phyloP scores from a whole-genome alignment of 2,797 vertebrate genomes.

The Corythornis leucogaster region DNA sequence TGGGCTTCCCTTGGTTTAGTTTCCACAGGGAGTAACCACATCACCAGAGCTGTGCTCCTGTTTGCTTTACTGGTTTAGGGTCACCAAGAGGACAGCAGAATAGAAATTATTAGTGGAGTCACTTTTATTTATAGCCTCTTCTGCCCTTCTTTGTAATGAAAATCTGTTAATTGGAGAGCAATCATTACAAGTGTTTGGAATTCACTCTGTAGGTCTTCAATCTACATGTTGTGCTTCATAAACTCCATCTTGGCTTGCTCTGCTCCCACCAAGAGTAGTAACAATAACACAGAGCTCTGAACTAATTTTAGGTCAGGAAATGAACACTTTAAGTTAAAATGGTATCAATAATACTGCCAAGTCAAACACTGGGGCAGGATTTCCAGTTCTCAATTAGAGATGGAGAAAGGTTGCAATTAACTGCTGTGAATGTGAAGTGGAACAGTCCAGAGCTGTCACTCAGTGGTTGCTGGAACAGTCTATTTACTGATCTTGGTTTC shows the following conservation, averaged over 20 bases:
- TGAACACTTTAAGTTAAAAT: neutral
- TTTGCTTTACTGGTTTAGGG: constrained; percentile 50
- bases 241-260: neutral
- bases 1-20: constrained; percentile 21
- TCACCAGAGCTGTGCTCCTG: neutral
- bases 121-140: constrained; percentile 50
- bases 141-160: constrained; percentile 23
- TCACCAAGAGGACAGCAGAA: constrained; percentile 37
- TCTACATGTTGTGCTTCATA: neutral
- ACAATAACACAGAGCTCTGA: neutral
- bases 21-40: constrained; percentile 46
- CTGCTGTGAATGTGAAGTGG: neutral
- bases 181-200: constrained; percentile 26
- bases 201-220: constrained; percentile 2
- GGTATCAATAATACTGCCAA: neutral
- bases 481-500: neutral
- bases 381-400: neutral
- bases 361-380: neutral
- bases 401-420: neutral
- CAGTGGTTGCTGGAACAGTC: neutral
- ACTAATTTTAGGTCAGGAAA: constrained; percentile 26
- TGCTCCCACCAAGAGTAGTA: neutral
- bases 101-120: constrained; percentile 16
- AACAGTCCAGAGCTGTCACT: neutral
- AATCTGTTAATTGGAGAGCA: constrained; percentile 35